phyloP scores from a whole-genome alignment of 2,888 invertebrate genomes.

The Andrena trimmerana region DNA sequence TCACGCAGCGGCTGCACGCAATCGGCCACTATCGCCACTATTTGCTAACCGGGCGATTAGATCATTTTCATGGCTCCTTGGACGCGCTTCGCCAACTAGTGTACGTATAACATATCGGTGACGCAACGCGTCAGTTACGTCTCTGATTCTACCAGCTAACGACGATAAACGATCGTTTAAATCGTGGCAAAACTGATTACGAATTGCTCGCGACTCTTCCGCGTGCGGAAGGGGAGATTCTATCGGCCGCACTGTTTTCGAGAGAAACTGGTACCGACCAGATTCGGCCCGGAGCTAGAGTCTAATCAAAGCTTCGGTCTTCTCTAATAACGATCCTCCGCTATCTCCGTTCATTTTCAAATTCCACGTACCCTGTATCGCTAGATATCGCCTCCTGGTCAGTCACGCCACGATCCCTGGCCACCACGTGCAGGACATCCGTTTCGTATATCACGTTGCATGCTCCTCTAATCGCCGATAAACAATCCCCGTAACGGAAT shows the following conservation, averaged over 20 bases:
- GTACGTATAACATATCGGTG: slow-evolving; percentile 17
- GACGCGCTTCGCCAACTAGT: background rate
- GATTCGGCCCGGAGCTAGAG: no score
- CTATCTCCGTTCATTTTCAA: no score
- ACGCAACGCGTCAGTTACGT: slow-evolving; percentile 33
- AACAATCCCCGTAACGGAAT: slow-evolving; percentile 19
- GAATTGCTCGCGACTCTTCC: no score
- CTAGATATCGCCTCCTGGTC: no score
- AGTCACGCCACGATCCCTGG: background rate
- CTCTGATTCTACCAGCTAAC: background rate
- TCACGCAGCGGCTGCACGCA: slow-evolving; percentile 21
- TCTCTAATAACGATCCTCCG: no score
- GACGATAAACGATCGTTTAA: slow-evolving; percentile 20
- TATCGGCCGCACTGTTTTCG: no score
- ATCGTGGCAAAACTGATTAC: background rate
- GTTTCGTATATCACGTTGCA: slow-evolving; percentile 12
- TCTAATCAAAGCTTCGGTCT: no score
- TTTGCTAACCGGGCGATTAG: slow-evolving; percentile 23
- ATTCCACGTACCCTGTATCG: no score
- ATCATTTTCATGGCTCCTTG: slow-evolving; percentile 11
- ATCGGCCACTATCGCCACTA: slow-evolving; percentile 6
- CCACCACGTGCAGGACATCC: background rate
- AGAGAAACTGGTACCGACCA: no score
- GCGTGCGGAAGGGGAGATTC: no score
- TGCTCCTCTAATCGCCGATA: slow-evolving; percentile 16